Percentiles rank a stretch among this genome's conserved stretches.
These are phyloP conservation scores for Ploceus nigricollis DNA, from an alignment of 2,113 vertebrate genomes.

Conservation along the genomic window DNA sequence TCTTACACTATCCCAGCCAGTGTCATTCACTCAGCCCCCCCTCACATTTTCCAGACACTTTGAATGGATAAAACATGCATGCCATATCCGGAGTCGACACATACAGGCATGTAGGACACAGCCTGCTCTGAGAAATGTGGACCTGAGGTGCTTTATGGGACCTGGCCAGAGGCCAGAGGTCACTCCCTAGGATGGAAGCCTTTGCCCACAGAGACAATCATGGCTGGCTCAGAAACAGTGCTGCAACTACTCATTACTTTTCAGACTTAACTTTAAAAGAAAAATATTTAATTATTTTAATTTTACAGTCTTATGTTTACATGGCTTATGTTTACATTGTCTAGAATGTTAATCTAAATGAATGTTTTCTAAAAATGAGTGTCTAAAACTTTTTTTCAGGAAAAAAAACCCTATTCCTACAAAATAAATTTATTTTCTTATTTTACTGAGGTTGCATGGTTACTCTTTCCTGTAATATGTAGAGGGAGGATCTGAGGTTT, in stretches of 20 bases:
- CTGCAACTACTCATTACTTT: background rate
- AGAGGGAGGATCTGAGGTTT: background rate
- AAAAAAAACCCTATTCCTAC: background rate
- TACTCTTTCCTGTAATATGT: background rate
- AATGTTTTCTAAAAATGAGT: background rate
- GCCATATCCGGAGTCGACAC: accelerated
- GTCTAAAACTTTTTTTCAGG: background rate
- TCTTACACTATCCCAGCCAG: background rate
- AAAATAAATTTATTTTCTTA: background rate
- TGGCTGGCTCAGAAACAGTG: background rate
- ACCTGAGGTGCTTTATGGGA: background rate
- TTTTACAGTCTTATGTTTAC: background rate
- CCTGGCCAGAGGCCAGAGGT: background rate
- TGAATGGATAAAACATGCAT: background rate
- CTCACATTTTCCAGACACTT: background rate
- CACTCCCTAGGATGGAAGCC: background rate
- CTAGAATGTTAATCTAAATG: background rate
- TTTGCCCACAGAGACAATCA: background rate
- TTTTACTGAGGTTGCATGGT: background rate
- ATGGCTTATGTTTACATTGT: background rate
- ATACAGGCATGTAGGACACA: background rate
- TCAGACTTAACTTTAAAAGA: background rate
- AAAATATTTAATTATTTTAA: background rate
- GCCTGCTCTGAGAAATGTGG: background rate
- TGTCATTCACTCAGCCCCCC: background rate